phyloP scores from a whole-genome alignment of 2,797 vertebrate genomes.

The Erethizon dorsatum region DNA sequence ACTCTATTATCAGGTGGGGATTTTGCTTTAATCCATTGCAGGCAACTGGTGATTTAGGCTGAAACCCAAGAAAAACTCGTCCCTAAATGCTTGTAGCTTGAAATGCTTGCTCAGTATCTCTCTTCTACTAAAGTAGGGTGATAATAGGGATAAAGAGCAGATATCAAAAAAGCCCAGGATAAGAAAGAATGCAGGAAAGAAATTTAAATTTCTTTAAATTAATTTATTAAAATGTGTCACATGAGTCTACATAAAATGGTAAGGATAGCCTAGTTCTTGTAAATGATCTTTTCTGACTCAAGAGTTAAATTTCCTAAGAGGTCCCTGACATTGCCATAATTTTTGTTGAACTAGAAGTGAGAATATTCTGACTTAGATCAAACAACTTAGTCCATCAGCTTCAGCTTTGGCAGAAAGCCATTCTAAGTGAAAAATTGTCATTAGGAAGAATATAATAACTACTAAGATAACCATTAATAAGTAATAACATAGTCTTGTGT shows the following conservation, averaged over 20 bases:
- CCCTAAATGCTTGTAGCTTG: not conserved
- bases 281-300: conserved; percentile 7
- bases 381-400: not conserved
- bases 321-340: not conserved
- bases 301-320: not conserved
- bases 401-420: conserved; percentile 50
- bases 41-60: not conserved
- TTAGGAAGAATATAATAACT: conserved; percentile 38
- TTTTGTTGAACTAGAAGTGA: conserved; percentile 34
- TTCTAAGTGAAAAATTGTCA: not conserved
- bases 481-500: conserved; percentile 43
- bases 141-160: not conserved
- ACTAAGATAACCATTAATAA: conserved; percentile 60
- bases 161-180: not conserved
- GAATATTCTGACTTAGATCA: conserved; percentile 55
- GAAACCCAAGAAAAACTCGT: not conserved
- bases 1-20: not conserved
- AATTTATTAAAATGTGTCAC: not conserved
- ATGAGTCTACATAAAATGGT: not conserved
- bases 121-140: not conserved
- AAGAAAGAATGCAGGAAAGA: not conserved
- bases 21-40: conserved; percentile 39
- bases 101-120: not conserved
- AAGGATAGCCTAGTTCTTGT: not conserved
- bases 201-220: not conserved